Evolutionary conservation across 2,797 vertebrate species (phyloP).

Genomic region (Pempheris klunzingeri): DNA sequence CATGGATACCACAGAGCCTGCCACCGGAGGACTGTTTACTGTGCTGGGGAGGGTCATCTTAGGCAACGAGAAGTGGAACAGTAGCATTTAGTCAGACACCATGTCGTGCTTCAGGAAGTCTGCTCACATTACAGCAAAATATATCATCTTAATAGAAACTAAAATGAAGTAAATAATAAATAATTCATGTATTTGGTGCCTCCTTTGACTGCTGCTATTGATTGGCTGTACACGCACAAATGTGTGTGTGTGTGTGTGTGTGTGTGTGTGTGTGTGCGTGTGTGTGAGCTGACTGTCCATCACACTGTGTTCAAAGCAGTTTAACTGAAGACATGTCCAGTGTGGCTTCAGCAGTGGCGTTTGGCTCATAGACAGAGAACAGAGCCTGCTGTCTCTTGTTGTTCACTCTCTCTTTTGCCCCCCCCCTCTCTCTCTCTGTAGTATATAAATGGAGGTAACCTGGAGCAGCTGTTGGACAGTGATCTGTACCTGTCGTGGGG

Average conservation of each 20-base stretch:
- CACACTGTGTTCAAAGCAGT: too few species aligned
- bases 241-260: too few species aligned
- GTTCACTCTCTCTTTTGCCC: background rate
- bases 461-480: slow-evolving; percentile 96
- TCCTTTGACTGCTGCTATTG: too few species aligned
- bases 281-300: too few species aligned
- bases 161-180: too few species aligned
- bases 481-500: slow-evolving; percentile 90
- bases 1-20: background rate
- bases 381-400: background rate
- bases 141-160: background rate
- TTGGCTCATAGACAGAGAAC: too few species aligned
- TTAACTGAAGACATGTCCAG: too few species aligned
- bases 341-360: too few species aligned
- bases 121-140: background rate
- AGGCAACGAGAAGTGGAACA: background rate
- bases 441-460: slow-evolving; percentile 96
- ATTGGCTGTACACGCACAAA: too few species aligned
- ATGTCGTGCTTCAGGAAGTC: background rate
- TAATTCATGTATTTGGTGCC: too few species aligned
- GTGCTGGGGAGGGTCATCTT: too few species aligned
- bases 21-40: slow-evolving; percentile 5
- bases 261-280: too few species aligned
- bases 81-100: background rate
- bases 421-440: slow-evolving; percentile 48